Percentiles rank a stretch among this genome's conserved stretches.
Evolutionary conservation across 2,888 invertebrate species (phyloP).

Genomic region (Acanthosepion lycidas): DNA sequence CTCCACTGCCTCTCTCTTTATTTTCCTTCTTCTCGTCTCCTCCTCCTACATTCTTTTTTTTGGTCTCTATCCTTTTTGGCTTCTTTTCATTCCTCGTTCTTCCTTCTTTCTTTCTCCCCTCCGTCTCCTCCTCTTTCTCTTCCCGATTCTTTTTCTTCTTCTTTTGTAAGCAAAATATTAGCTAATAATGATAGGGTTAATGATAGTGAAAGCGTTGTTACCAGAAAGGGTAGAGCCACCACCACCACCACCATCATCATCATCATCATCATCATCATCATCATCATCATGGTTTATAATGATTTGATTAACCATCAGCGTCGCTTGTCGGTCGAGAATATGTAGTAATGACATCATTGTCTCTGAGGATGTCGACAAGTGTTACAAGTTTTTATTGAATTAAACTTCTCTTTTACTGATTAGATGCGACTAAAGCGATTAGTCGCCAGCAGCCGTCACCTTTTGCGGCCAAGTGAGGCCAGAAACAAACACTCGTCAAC

Average conservation of each 20-base stretch:
- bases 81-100: too few species aligned
- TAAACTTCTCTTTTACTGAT: slow-evolving; percentile 21
- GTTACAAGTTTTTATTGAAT: background rate
- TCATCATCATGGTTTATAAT: background rate
- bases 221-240: background rate
- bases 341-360: slow-evolving; percentile 6
- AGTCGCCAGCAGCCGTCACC: slow-evolving; percentile 7
- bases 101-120: too few species aligned
- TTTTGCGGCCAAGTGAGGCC: background rate
- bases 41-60: too few species aligned
- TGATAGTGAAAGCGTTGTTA: too few species aligned
- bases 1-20: too few species aligned
- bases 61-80: too few species aligned
- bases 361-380: slow-evolving; percentile 4
- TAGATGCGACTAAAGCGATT: slow-evolving; percentile 9
- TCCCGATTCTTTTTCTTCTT: too few species aligned
- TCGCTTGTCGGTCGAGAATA: background rate
- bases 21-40: too few species aligned
- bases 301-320: background rate
- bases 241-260: background rate
- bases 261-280: background rate
- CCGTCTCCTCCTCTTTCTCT: too few species aligned
- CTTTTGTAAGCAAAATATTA: too few species aligned
- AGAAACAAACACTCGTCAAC: background rate
- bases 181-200: too few species aligned